phyloP scores from a whole-genome alignment of 1,140 invertebrate genomes.

The Artemia franciscana region DNA sequence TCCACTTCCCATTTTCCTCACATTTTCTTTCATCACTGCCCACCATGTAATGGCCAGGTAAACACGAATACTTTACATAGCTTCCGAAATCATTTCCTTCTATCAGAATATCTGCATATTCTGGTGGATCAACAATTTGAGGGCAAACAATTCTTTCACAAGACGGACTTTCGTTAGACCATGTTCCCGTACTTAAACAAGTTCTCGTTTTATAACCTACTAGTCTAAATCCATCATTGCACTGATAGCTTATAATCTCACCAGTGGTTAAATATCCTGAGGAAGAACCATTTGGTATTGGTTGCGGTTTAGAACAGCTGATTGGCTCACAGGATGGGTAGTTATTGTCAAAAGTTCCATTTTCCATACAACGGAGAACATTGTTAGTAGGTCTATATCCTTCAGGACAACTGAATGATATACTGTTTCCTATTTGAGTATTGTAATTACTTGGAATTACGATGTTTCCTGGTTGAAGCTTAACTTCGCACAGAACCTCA shows the following conservation, averaged over 20 bases:
- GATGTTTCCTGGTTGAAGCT: constrained; percentile 9
- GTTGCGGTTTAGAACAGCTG: constrained; percentile 14
- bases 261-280: constrained; percentile 9
- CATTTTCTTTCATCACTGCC: constrained; percentile 9
- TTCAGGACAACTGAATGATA: constrained; percentile 10
- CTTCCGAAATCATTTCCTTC: not conserved
- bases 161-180: constrained; percentile 18
- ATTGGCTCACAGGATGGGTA: constrained; percentile 17
- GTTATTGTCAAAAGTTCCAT: constrained; percentile 17
- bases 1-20: constrained; percentile 19
- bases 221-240: constrained; percentile 14
- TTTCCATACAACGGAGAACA: constrained; percentile 14
- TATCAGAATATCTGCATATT: constrained; percentile 9
- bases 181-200: constrained; percentile 14
- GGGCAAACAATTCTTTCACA: constrained; percentile 16
- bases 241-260: constrained; percentile 14
- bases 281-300: constrained; percentile 15
- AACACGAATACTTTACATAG: not conserved
- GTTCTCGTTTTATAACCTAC: constrained; percentile 9
- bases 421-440: constrained; percentile 8
- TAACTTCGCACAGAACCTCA: constrained; percentile 9
- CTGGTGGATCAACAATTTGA: constrained; percentile 9
- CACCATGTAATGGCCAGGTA: constrained; percentile 6
- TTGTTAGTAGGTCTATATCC: constrained; percentile 17
- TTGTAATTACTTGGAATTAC: constrained; percentile 4